Conservation (phyloP, 2,888 invertebrate species). For the Sepioteuthis lessoniana region DNA sequence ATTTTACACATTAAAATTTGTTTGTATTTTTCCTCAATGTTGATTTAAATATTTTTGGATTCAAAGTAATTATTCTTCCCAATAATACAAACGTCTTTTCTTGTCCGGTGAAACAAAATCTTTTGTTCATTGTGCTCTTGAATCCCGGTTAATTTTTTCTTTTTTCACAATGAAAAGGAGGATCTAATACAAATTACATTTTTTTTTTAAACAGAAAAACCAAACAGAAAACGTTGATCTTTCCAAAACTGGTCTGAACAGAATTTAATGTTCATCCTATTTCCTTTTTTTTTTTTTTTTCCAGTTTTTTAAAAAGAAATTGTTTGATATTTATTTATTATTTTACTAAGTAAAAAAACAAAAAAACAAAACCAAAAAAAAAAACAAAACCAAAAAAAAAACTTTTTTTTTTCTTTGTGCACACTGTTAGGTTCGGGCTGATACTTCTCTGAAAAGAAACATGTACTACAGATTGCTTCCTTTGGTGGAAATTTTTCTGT, state of each 20-base stretch:
- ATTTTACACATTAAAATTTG: not conserved
- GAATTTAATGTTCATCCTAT: not conserved
- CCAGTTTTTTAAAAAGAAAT: not conserved
- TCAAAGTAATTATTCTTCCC: not conserved
- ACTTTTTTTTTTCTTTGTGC: not conserved
- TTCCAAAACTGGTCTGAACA: not conserved
- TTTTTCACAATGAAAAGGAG: not conserved
- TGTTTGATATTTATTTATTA: slow-evolving; percentile 33
- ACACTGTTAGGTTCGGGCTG: slow-evolving; percentile 13
- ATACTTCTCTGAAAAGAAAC: not conserved
- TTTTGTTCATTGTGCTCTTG: not conserved
- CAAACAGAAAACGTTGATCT: not conserved
- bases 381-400: too few relatives aligned
- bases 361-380: too few relatives aligned
- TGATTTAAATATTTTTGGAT: not conserved
- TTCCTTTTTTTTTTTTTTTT: not conserved
- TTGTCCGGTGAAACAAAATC: not conserved
- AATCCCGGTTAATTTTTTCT: not conserved
- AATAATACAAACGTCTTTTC: not conserved
- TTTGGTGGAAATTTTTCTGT: not conserved
- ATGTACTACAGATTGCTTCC: slow-evolving; percentile 1
- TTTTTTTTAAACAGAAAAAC: not conserved
- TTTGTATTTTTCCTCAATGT: not conserved
- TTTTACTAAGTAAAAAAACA: not conserved
- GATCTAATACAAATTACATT: not conserved